A percentile compares a stretch with the other conserved stretches of the same genome.
These are phyloP conservation scores for Coelopa frigida DNA, from an alignment of 1,140 invertebrate species.

Conservation along the genomic window DNA sequence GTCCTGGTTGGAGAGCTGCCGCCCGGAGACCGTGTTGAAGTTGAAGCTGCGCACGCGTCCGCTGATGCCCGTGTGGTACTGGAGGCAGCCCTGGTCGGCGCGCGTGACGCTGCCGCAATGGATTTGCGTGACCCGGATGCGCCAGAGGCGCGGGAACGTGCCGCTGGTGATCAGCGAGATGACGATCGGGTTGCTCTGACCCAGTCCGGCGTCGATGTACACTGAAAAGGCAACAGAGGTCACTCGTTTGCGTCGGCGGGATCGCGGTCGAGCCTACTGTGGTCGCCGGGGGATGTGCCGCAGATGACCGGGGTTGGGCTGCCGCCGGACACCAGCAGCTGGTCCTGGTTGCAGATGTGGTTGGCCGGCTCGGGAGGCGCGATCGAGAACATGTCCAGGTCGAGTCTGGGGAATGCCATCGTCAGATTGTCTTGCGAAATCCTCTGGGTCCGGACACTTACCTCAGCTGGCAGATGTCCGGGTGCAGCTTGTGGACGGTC, in stretches of 20 bases:
- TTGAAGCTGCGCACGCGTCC: slow-evolving; percentile 77
- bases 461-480: slow-evolving; percentile 76
- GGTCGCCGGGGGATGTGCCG: slow-evolving; percentile 72
- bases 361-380: slow-evolving; percentile 64
- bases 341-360: slow-evolving; percentile 74
- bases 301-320: slow-evolving; percentile 74
- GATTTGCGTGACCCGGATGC: slow-evolving; percentile 71
- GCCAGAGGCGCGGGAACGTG: slow-evolving; percentile 68
- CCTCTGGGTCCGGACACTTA: slow-evolving; percentile 25
- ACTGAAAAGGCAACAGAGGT: no score
- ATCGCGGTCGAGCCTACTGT: slow-evolving; percentile 58
- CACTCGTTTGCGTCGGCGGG: background rate
- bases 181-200: slow-evolving; percentile 65
- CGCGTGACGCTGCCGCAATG: slow-evolving; percentile 60
- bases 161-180: slow-evolving; percentile 73
- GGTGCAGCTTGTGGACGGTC: slow-evolving; percentile 65
- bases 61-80: slow-evolving; percentile 69
- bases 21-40: slow-evolving; percentile 63
- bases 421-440: background rate
- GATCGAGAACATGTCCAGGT: slow-evolving; percentile 68
- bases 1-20: slow-evolving; percentile 83
- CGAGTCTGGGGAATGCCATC: slow-evolving; percentile 53
- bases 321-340: slow-evolving; percentile 76
- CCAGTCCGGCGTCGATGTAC: slow-evolving; percentile 72
- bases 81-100: slow-evolving; percentile 78